Evolutionary conservation across 2,797 vertebrate species (phyloP).

Genomic region (Takifugu rubripes): DNA sequence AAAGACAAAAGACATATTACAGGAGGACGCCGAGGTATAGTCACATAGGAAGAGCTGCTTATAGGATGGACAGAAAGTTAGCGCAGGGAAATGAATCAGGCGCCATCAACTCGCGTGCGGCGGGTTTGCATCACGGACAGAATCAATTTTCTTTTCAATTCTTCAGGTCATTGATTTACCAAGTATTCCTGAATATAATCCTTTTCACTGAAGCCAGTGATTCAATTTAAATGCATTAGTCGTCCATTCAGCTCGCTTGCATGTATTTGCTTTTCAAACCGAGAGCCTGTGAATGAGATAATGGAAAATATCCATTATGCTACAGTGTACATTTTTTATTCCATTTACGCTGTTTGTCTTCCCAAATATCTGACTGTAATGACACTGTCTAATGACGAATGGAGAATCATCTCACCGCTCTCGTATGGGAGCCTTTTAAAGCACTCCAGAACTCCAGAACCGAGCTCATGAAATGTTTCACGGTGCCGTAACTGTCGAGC

Average conservation of each 20-base stretch:
- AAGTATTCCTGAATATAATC: constrained; percentile 52
- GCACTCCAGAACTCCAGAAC: constrained; percentile 46
- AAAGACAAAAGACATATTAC: background rate
- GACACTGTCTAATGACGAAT: constrained; percentile 61
- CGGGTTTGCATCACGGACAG: constrained; percentile 31
- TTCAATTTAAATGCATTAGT: constrained; percentile 66
- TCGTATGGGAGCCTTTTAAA: constrained; percentile 50
- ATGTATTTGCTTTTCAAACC: constrained; percentile 62
- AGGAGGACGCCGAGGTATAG: constrained; percentile 4
- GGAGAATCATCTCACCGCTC: constrained; percentile 38
- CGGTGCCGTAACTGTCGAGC: constrained; percentile 46
- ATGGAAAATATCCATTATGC: constrained; percentile 60
- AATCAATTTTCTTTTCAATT: constrained; percentile 47
- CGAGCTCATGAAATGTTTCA: constrained; percentile 59
- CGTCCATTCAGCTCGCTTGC: constrained; percentile 50
- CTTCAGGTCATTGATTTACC: constrained; percentile 45
- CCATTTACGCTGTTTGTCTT: constrained; percentile 63
- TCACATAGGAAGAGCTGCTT: constrained; percentile 6
- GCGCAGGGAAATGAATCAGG: background rate
- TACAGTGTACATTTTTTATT: constrained; percentile 35
- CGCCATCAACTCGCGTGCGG: constrained; percentile 14
- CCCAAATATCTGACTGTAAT: constrained; percentile 66
- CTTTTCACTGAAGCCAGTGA: constrained; percentile 43
- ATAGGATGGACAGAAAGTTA: constrained; percentile 31
- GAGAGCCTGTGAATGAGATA: constrained; percentile 56